Evolutionary conservation across 2,797 vertebrate genomes (phyloP).

Genomic region (Phataginus tetradactyla): DNA sequence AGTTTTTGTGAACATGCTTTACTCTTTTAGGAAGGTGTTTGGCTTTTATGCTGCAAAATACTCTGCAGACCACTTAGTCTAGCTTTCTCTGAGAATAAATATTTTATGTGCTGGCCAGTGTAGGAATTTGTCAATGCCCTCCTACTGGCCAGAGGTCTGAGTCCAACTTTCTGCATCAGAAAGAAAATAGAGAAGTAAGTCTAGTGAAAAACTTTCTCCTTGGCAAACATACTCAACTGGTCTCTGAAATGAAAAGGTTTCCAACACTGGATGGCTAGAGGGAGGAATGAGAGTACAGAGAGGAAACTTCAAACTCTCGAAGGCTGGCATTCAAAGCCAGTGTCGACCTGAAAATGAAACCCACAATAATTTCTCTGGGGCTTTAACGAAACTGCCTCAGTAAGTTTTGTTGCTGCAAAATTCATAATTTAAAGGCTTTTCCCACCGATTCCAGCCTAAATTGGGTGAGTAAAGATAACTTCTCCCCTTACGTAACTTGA

Average conservation of each 20-base stretch:
- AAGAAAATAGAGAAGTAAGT: conserved; percentile 68
- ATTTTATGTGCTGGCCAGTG: conserved; percentile 71
- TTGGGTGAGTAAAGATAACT: conserved; percentile 68
- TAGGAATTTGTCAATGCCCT: conserved; percentile 59
- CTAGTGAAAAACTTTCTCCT: conserved; percentile 74
- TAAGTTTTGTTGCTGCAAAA: conserved; percentile 76
- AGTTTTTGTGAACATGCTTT: conserved; percentile 47
- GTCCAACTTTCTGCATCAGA: conserved; percentile 77
- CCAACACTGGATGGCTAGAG: conserved; percentile 77
- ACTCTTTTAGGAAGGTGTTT: conserved; percentile 60
- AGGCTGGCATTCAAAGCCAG: conserved; percentile 74
- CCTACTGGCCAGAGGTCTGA: conserved; percentile 74
- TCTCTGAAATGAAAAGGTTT: conserved; percentile 80
- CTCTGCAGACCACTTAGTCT: conserved; percentile 66
- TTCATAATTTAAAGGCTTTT: conserved; percentile 80
- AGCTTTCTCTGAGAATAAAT: conserved; percentile 76
- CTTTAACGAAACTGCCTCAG: conserved; percentile 74
- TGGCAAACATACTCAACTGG: conserved; percentile 72
- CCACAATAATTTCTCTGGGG: conserved; percentile 78
- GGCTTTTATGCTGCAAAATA: conserved; percentile 64
- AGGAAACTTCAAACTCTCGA: conserved; percentile 74
- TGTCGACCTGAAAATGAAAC: conserved; percentile 78
- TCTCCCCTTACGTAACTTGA: conserved; percentile 57
- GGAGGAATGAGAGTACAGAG: conserved; percentile 69
- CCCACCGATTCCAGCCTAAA: conserved; percentile 70